phyloP scores from a whole-genome alignment of 2,888 invertebrate species.

The Luperina testacea region DNA sequence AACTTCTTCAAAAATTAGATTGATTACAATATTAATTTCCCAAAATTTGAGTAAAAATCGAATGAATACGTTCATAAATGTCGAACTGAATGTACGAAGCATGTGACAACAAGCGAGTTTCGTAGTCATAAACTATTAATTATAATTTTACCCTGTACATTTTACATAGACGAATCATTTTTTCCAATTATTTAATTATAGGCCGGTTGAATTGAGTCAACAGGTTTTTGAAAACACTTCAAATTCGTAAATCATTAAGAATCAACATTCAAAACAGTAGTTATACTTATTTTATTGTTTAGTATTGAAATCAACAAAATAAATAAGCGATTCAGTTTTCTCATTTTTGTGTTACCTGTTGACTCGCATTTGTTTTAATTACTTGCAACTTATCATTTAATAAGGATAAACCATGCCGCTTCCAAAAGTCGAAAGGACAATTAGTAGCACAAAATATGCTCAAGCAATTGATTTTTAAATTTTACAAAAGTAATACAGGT shows the following conservation, averaged over 20 bases:
- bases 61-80: constrained; percentile 51
- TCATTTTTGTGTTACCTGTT: neutral
- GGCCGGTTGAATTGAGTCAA: constrained; percentile 51
- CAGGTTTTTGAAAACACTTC: constrained; percentile 8
- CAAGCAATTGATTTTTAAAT: constrained; percentile 22
- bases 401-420: constrained; percentile 16
- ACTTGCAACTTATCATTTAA: constrained; percentile 21
- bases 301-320: neutral
- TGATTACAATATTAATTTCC: constrained; percentile 55
- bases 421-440: constrained; percentile 20
- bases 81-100: constrained; percentile 63
- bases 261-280: neutral
- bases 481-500: constrained; percentile 48
- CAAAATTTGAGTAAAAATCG: constrained; percentile 50
- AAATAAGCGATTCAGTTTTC: neutral
- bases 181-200: constrained; percentile 47
- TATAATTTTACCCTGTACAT: constrained; percentile 85
- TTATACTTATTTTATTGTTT: neutral
- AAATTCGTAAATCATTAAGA: neutral
- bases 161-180: constrained; percentile 69
- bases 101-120: constrained; percentile 63
- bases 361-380: constrained; percentile 18
- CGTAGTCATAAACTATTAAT: constrained; percentile 67
- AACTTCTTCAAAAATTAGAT: constrained; percentile 63
- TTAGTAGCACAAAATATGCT: constrained; percentile 30